Base-by-base conservation (phyloP, 2,113 vertebrate genomes). In the Actinemys pallida region DNA sequence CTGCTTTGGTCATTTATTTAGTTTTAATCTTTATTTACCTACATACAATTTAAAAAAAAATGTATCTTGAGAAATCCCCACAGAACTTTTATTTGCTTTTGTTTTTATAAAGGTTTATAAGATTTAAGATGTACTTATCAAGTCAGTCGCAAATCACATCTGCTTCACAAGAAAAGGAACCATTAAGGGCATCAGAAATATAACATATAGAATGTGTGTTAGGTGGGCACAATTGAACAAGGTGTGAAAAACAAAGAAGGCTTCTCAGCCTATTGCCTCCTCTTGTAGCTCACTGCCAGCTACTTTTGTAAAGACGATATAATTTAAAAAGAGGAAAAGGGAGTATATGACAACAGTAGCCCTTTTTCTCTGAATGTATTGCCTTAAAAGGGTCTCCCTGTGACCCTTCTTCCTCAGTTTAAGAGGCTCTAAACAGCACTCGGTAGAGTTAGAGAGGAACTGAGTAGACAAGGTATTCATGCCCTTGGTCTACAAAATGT, bases 151-250 rank as follows among this genome's bases (percentile, higher is more conserved):
- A 54, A 52, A 29, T 45, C 24, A 75, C 3, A 54, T 16, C 3
- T 14, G 11, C 59, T 86, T 76, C 35, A 54, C 29, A 1, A 35
- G 50, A 62, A 49, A 62, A 24, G 5, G 49, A 81, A 13, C 57
- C 31, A 56, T 78, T 62, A 76, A 82, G 47, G 8, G 6, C 24
- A 17, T 39, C 12, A 0, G 31, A 39, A 81, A 9, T 3, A 1
- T 35, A 59, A 10, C 0, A 0, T 10, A 5, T 25, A 42, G 27
- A 31, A 16, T 31, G 11, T 10, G 22, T 56, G 54, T 56, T 56
- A 56, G 8, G 54, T 56, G 54, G 20, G 54, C 19, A 56, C 54
- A 56, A 56, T 56, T 56, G 54, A 56, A 1, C 3, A 0, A 19
- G 17, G 82, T 84, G 31, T 56, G n/a, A 11, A 45, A 1, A 4